These are phyloP conservation scores for Tetraodon nigroviridis DNA, from an alignment of 2,113 vertebrate genomes.

Conservation along the genomic window DNA sequence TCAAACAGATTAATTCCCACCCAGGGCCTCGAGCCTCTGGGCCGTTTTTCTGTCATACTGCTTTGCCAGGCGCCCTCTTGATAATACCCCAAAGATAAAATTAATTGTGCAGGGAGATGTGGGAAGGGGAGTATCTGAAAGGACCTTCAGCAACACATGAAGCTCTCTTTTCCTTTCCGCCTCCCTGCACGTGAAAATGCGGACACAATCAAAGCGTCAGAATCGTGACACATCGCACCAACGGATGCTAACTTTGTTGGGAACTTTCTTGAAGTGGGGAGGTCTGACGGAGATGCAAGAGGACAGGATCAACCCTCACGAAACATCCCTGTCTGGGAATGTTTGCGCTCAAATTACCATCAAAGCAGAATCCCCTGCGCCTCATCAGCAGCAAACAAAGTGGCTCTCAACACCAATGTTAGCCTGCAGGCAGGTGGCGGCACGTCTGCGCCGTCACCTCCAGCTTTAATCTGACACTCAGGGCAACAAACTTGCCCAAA, in stretches of 20 bases:
- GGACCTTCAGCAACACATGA: conserved; percentile 70
- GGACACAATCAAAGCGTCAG: conserved; percentile 61
- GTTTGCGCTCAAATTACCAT: conserved; percentile 40
- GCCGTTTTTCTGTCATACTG: conserved; percentile 72
- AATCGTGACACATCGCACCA: conserved; percentile 48
- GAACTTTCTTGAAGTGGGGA: conserved; percentile 45
- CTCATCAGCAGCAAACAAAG: conserved; percentile 30
- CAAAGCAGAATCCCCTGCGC: conserved; percentile 25
- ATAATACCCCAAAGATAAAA: conserved; percentile 77
- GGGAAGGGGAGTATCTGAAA: conserved; percentile 69
- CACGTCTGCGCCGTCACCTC: background rate
- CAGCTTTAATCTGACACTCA: background rate
- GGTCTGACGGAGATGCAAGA: conserved; percentile 35
- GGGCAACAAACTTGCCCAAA: background rate
- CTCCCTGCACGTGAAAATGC: conserved; percentile 57
- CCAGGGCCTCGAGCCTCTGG: conserved; percentile 64
- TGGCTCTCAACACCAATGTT: conserved; percentile 1
- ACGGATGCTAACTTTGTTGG: conserved; percentile 41
- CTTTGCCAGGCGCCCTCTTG: conserved; percentile 68
- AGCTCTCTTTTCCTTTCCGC: conserved; percentile 39
- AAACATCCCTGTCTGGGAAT: conserved; percentile 34
- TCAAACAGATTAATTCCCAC: conserved; percentile 75
- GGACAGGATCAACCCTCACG: conserved; percentile 46
- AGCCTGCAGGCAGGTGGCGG: conserved; percentile 1
- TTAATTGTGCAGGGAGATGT: conserved; percentile 76